Percentiles rank a stretch among this genome's conserved stretches.
These are phyloP conservation scores for Uria lomvia DNA, from an alignment of 2,113 vertebrate genomes.

Conservation along the genomic window DNA sequence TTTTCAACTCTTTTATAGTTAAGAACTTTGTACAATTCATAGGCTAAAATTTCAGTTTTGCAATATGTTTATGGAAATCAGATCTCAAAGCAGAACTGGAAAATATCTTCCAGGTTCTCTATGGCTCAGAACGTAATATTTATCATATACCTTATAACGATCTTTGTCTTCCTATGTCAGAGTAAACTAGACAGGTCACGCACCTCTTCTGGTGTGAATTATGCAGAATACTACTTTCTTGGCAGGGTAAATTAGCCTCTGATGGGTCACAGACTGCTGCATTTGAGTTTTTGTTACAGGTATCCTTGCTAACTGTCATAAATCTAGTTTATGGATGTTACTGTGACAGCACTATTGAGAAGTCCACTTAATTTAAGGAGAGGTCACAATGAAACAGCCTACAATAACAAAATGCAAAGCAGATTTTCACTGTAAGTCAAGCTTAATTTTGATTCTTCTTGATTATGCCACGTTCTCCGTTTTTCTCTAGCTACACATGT, in stretches of 20 bases:
- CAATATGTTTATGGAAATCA: background rate
- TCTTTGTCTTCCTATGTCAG: background rate
- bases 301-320: background rate
- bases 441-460: background rate
- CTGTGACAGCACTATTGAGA: background rate
- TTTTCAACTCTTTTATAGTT: background rate
- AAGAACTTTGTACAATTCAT: background rate
- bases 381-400: background rate
- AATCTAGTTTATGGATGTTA: background rate
- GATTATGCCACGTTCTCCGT: background rate
- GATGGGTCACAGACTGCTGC: background rate
- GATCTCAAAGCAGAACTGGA: background rate
- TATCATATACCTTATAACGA: background rate
- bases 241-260: background rate
- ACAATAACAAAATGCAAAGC: background rate
- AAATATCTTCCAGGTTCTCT: background rate
- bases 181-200: background rate
- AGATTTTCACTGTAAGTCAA: background rate
- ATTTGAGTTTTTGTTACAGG: background rate
- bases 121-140: background rate
- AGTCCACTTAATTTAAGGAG: background rate
- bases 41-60: background rate
- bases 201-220: background rate
- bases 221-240: background rate
- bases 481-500: background rate